phyloP scores from a whole-genome alignment of 2,113 vertebrate genomes.

The Eubucco bourcierii region DNA sequence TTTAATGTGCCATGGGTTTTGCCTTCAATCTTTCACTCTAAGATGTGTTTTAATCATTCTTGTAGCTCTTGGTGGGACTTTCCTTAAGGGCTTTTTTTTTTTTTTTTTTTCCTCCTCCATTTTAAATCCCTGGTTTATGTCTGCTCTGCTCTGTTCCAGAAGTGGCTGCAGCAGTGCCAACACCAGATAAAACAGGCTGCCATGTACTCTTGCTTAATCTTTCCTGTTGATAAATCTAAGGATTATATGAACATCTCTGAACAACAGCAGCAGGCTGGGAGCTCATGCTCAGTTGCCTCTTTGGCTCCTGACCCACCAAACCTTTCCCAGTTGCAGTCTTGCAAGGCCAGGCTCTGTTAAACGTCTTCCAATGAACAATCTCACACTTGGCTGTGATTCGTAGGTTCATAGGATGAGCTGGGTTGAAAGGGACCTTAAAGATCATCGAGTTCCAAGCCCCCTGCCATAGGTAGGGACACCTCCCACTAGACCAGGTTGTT shows the following conservation, averaged over 20 bases:
- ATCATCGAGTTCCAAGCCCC: too few species aligned
- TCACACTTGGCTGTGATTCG: neutral
- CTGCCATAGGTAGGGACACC: too few species aligned
- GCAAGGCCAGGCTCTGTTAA: neutral
- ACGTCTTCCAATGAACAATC: neutral
- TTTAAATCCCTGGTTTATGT: constrained; percentile 5
- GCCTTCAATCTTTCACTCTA: neutral
- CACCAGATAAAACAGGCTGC: constrained; percentile 16
- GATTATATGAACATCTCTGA: constrained; percentile 39
- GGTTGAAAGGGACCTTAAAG: too few species aligned
- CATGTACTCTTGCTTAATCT: constrained; percentile 50
- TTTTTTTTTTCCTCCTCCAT: neutral
- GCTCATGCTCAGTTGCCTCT: neutral
- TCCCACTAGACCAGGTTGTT: too few species aligned
- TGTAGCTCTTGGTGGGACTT: neutral
- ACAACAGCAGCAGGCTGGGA: neutral
- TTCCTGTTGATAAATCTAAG: constrained; percentile 53
- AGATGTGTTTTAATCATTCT: neutral
- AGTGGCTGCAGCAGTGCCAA: constrained; percentile 38
- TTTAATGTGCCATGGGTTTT: neutral
- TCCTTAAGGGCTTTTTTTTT: neutral
- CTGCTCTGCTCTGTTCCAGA: neutral
- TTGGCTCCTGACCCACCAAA: neutral
- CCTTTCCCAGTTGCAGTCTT: neutral
- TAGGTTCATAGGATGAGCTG: too few species aligned